phyloP scores from a whole-genome alignment of 53 echinoderm and acorn worm species.

The Antedon mediterranea region DNA sequence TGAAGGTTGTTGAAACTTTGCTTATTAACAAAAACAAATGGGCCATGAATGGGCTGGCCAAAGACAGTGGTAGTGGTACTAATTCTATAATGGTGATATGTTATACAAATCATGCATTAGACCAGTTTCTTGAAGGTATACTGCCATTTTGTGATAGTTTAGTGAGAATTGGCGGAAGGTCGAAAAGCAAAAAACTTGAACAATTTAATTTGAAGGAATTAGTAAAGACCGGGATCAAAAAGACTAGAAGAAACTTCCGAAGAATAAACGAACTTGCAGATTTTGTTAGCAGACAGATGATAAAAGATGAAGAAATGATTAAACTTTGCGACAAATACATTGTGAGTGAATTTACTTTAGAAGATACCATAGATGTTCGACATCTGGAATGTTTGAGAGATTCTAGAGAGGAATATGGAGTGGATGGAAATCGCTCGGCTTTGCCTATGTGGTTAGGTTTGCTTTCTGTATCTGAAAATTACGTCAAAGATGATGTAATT shows the following conservation, averaged over 20 bases:
- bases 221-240: neutral
- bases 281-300: neutral
- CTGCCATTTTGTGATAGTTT: slow-evolving; percentile 19
- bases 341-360: slow-evolving; percentile 7
- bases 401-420: neutral
- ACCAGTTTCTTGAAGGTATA: slow-evolving; percentile 92
- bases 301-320: neutral
- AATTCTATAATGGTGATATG: slow-evolving; percentile 71
- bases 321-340: neutral
- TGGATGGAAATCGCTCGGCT: neutral
- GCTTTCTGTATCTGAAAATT: neutral
- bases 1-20: slow-evolving; percentile 63
- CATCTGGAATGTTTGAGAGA: slow-evolving; percentile 10
- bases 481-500: neutral
- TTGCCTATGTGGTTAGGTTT: neutral
- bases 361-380: slow-evolving; percentile 1
- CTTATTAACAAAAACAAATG: slow-evolving; percentile 32
- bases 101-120: slow-evolving; percentile 90
- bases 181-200: slow-evolving; percentile 40
- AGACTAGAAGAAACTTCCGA: neutral
- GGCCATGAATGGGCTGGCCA: slow-evolving; percentile 2
- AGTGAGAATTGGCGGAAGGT: slow-evolving; percentile 65
- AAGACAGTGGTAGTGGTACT: neutral
- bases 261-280: neutral
- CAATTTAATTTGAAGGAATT: slow-evolving; percentile 29